Evolutionary conservation across 2,113 vertebrate species (phyloP).

Genomic region (Ovibos moschatus): DNA sequence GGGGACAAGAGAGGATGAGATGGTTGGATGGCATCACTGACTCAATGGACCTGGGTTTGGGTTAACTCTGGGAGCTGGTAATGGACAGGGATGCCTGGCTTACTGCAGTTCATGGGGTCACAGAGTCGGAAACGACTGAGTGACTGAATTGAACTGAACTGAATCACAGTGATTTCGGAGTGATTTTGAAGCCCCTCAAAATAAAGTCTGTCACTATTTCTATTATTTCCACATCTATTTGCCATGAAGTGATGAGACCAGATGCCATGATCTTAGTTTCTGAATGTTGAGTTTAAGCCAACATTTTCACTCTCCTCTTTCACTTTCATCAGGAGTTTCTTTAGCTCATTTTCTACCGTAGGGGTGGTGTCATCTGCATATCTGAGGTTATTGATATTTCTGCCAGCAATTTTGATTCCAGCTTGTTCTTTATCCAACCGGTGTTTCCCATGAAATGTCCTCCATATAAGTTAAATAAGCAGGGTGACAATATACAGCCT

Average conservation of each 20-base stretch:
- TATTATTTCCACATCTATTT: neutral
- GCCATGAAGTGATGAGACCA: neutral
- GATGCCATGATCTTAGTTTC: neutral
- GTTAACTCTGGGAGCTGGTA: no score
- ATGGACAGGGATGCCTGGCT: no score
- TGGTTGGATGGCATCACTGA: no score
- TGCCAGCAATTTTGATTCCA: neutral
- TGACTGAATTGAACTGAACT: no score
- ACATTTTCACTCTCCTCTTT: neutral
- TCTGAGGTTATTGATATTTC: neutral
- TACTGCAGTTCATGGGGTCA: no score
- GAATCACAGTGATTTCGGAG: neutral
- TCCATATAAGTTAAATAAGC: neutral
- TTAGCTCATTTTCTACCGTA: neutral
- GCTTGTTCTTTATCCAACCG: neutral
- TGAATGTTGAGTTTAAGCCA: neutral
- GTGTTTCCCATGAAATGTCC: neutral
- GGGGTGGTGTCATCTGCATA: neutral
- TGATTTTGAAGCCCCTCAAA: accelerated
- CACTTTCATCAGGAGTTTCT: neutral
- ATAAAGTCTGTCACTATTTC: neutral
- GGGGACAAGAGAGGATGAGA: no score
- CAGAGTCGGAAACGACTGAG: accelerated
- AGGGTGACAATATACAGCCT: neutral
- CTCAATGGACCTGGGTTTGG: no score